phyloP scores from a whole-genome alignment of 2,113 vertebrate species.

The Tretioscincus oriximinensis region DNA sequence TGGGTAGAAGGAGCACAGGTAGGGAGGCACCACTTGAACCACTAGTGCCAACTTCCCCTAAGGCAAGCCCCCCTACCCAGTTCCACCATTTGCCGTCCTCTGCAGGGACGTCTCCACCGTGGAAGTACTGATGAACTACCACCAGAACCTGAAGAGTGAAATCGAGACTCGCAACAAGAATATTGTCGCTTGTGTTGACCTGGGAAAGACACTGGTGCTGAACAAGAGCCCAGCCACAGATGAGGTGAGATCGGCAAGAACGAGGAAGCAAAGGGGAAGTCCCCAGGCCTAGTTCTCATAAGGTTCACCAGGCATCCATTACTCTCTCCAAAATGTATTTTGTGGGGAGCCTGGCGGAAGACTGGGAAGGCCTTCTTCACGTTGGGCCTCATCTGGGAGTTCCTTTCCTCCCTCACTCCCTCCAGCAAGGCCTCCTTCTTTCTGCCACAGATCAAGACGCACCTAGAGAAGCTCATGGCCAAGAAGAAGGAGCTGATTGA shows the following conservation, averaged over 20 bases:
- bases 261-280: not conserved
- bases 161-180: constrained; percentile 82
- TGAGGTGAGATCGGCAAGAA: constrained; percentile 74
- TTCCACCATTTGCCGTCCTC: not conserved
- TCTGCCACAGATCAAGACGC: constrained; percentile 81
- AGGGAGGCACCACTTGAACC: too few relatives aligned
- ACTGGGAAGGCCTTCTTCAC: not conserved
- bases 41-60: too few relatives aligned
- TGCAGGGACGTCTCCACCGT: constrained; percentile 91
- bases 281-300: not conserved
- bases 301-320: too few relatives aligned
- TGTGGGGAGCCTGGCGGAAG: not conserved
- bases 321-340: too few relatives aligned
- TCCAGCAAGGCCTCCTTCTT: not conserved
- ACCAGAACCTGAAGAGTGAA: constrained; percentile 91
- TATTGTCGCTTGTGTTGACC: constrained; percentile 83
- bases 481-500: constrained; percentile 88
- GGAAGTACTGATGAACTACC: constrained; percentile 94
- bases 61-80: not conserved
- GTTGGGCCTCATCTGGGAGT: fast-evolving
- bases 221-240: constrained; percentile 84
- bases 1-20: not conserved
- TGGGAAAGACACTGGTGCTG: constrained; percentile 87
- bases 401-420: not conserved
- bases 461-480: constrained; percentile 84